Base-by-base conservation (phyloP, 2,113 vertebrate genomes). In the Scopus umbretta region DNA sequence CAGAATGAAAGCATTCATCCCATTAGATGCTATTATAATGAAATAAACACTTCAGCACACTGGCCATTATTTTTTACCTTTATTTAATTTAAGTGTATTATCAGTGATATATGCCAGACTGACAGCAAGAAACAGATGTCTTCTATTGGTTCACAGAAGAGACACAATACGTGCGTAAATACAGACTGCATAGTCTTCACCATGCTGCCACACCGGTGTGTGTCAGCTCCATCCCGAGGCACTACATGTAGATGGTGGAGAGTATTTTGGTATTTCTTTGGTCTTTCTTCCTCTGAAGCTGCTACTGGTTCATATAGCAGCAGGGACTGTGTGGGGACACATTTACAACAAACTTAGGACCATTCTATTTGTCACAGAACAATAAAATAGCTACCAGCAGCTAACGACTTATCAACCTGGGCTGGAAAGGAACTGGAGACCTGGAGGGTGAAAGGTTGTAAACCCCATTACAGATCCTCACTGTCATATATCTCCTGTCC, bases 1-100 rank as follows among this genome's bases (percentile, higher is more conserved):
- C 50, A 30, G 58, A 80, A 92, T 94, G 55, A 82, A 96, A 88
- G 14, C 71, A 47, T 95, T 91, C 38, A 71, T 95, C 76, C 61
- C 20, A 7, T 97, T 96, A 94, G 70, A 78, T 86, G 10, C 36
- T 94, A n/a, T 92, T 92, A 59, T 53, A 92, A 93, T 82, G 70
- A 91, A 89, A 94, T 80, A 97, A 94, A 82, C 6, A 27, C 47
- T 96, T 94, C 22, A 75, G 29, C 79, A 40, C 86, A 68, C 58
- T 86, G 79, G 26, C 53, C 43, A 13, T 93, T 95, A 62, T 80
- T 92, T 95, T 92, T 92, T 92, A 56, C 30, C 80, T 86, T 90
- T 95, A 67, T 90, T 94, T 94, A 89, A 66, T 87, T 21, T 83
- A 94, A 97, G 43, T 81, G 23, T 95, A 67, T 96, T 96, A 92